Evolutionary conservation across 2,797 vertebrate species (phyloP).

Genomic region (Crypturellus tataupa): DNA sequence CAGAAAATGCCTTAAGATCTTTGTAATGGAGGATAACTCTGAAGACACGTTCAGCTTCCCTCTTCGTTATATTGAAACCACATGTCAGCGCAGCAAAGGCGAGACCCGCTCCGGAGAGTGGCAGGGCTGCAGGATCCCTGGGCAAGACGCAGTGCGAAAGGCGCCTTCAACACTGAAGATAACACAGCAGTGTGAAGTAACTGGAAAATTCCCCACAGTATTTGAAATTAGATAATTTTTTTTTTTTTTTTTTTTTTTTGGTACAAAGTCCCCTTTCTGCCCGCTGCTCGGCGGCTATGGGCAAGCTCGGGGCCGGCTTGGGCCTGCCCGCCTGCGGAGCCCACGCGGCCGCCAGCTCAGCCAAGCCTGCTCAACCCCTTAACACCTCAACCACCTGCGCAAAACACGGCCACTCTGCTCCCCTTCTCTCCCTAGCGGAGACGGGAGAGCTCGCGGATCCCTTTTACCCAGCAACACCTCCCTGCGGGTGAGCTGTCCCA

Average conservation of each 20-base stretch:
- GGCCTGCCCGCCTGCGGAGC: accelerated
- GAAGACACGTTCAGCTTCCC: constrained; percentile 29
- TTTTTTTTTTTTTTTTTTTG: neutral
- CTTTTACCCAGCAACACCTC: accelerated
- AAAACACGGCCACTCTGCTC: no score
- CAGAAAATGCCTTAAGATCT: constrained; percentile 28
- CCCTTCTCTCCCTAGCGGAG: neutral
- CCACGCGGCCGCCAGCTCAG: accelerated
- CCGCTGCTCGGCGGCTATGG: neutral
- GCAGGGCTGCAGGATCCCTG: neutral
- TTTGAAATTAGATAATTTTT: neutral
- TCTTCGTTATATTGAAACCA: constrained; percentile 22
- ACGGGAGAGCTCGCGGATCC: accelerated
- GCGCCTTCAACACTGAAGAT: neutral
- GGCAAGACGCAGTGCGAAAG: neutral
- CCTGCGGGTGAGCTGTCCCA: neutral
- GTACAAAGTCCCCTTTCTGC: neutral
- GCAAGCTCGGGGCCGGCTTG: accelerated
- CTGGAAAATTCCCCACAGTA: neutral
- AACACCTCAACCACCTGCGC: accelerated
- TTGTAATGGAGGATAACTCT: neutral
- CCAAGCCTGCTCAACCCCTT: neutral
- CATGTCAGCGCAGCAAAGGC: neutral
- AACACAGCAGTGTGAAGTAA: neutral
- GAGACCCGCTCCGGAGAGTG: neutral